phyloP scores from a whole-genome alignment of 2,113 vertebrate genomes.

The Harpagus bidentatus region DNA sequence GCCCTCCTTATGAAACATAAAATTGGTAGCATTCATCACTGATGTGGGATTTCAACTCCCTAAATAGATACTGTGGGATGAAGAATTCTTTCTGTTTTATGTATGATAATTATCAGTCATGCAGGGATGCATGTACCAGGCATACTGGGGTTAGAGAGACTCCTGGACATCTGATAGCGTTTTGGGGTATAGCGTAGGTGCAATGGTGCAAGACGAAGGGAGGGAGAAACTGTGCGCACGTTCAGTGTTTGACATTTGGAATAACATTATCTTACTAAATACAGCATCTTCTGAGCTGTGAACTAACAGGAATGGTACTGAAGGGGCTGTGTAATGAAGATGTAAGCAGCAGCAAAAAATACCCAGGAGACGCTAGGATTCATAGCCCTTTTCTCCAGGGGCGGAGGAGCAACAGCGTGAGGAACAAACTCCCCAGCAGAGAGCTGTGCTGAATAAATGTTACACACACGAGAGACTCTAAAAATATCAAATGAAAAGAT shows the following conservation, averaged over 20 bases:
- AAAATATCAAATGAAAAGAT: neutral
- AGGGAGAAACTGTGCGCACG: fast-evolving
- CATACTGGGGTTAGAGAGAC: neutral
- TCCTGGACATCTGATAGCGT: neutral
- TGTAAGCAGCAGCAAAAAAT: neutral
- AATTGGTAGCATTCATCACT: neutral
- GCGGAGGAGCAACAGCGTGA: neutral
- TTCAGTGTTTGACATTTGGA: neutral
- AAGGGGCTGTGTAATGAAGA: neutral
- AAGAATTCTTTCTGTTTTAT: neutral
- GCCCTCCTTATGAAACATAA: neutral
- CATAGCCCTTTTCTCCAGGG: neutral
- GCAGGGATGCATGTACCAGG: neutral
- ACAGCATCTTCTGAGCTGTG: neutral
- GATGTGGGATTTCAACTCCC: neutral
- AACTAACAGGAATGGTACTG: neutral
- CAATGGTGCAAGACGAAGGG: neutral
- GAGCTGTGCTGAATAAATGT: neutral
- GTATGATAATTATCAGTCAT: fast-evolving
- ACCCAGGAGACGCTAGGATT: neutral
- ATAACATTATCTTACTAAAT: neutral
- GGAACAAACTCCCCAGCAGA: neutral
- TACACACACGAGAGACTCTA: neutral
- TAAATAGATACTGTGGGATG: neutral
- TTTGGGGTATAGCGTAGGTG: neutral